These are phyloP conservation scores for Crypturellus undulatus DNA, from an alignment of 2,113 vertebrate genomes.

Conservation along the genomic window DNA sequence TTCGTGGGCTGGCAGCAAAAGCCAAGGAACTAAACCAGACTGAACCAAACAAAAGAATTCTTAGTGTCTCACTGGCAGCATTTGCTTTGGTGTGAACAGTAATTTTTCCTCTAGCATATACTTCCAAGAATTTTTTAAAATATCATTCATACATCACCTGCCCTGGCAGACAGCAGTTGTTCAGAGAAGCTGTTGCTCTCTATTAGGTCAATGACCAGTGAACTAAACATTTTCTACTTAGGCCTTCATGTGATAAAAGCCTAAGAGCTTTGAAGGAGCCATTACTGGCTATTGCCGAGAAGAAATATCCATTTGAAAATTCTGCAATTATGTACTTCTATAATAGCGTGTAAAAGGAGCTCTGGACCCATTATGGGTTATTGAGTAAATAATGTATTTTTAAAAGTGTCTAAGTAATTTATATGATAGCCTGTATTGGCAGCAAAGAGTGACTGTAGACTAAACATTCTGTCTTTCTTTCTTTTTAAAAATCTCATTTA, in stretches of 20 bases:
- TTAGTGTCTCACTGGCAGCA: constrained; percentile 23
- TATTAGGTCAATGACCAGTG: constrained; percentile 77
- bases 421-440: constrained; percentile 73
- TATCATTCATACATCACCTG: constrained; percentile 58
- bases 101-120: constrained; percentile 64
- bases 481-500: constrained; percentile 66
- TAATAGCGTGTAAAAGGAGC: constrained; percentile 78
- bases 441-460: constrained; percentile 73
- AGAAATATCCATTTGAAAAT: constrained; percentile 80
- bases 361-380: constrained; percentile 79
- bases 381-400: constrained; percentile 83
- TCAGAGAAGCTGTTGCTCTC: constrained; percentile 72
- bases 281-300: constrained; percentile 77
- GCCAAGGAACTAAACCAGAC: neutral
- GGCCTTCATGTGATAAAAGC: constrained; percentile 78
- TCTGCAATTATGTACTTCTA: constrained; percentile 80
- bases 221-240: constrained; percentile 80
- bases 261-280: constrained; percentile 80
- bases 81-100: constrained; percentile 55
- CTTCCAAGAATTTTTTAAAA: constrained; percentile 55
- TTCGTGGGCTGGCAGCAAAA: neutral
- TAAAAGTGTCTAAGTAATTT: constrained; percentile 81
- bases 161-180: constrained; percentile 53
- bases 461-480: constrained; percentile 69
- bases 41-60: constrained; percentile 24